Percentiles rank a stretch among this genome's conserved stretches.
Conservation (phyloP, 2,888 invertebrate genomes). For the Cosmopolites sordidus region DNA sequence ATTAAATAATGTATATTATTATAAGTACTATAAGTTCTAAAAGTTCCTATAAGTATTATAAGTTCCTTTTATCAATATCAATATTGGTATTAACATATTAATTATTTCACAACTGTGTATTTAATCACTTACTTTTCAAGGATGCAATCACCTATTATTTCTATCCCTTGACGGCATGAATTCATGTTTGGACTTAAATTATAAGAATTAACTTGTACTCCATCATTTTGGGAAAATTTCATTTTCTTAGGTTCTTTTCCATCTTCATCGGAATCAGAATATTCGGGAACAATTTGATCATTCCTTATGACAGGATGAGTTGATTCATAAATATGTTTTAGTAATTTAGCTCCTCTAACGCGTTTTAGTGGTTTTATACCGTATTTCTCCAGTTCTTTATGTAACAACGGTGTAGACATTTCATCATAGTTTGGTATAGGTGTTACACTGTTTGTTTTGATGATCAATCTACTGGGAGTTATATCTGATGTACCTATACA, state of each 20-base stretch:
- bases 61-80: no score
- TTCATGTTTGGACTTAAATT: background rate
- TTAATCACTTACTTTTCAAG: slow-evolving; percentile 31
- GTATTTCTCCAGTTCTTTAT: slow-evolving; percentile 58
- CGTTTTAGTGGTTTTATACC: slow-evolving; percentile 65
- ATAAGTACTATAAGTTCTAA: no score
- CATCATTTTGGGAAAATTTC: slow-evolving; percentile 14
- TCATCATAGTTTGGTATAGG: slow-evolving; percentile 57
- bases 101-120: no score
- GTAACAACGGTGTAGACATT: slow-evolving; percentile 57
- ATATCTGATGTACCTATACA: no score
- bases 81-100: no score
- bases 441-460: slow-evolving; percentile 56
- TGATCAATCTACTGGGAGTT: slow-evolving; percentile 38
- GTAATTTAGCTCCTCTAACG: slow-evolving; percentile 55
- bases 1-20: no score
- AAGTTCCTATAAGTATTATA: no score
- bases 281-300: slow-evolving; percentile 18
- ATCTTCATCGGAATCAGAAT: slow-evolving; percentile 29
- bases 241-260: slow-evolving; percentile 28
- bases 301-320: slow-evolving; percentile 59
- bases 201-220: background rate
- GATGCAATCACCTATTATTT: slow-evolving; percentile 34
- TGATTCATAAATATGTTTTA: slow-evolving; percentile 64
- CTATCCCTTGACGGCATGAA: slow-evolving; percentile 17